These are phyloP conservation scores for Siniperca chuatsi DNA, from an alignment of 2,113 vertebrate genomes.

Conservation along the genomic window DNA sequence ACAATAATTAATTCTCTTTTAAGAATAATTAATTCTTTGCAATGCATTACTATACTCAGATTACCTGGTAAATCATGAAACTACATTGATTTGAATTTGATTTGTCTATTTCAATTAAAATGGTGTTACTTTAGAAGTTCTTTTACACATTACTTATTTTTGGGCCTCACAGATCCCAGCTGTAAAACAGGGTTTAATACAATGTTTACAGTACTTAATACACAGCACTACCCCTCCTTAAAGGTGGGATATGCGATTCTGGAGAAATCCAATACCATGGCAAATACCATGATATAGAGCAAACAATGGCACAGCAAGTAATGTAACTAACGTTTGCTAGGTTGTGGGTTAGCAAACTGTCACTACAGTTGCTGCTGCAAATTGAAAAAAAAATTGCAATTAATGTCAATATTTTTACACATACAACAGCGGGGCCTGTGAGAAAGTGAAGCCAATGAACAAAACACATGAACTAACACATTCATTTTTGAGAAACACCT, in stretches of 20 bases:
- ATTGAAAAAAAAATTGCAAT: background rate
- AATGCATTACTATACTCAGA: background rate
- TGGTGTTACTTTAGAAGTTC: background rate
- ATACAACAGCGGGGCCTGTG: no score
- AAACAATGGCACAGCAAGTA: no score
- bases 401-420: background rate
- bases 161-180: background rate
- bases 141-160: background rate
- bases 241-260: no score
- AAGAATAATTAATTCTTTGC: background rate
- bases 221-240: background rate
- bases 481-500: background rate
- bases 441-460: no score
- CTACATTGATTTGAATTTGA: background rate
- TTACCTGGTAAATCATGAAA: background rate
- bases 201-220: background rate
- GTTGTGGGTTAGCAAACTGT: no score
- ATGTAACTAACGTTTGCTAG: no score
- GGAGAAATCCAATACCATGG: no score
- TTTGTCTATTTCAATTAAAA: conserved; percentile 13
- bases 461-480: background rate
- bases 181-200: background rate
- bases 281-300: no score
- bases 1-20: background rate
- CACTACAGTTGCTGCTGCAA: no score